Base-by-base conservation (phyloP, 2,888 invertebrate genomes). In the Balanococcus diminutus region DNA sequence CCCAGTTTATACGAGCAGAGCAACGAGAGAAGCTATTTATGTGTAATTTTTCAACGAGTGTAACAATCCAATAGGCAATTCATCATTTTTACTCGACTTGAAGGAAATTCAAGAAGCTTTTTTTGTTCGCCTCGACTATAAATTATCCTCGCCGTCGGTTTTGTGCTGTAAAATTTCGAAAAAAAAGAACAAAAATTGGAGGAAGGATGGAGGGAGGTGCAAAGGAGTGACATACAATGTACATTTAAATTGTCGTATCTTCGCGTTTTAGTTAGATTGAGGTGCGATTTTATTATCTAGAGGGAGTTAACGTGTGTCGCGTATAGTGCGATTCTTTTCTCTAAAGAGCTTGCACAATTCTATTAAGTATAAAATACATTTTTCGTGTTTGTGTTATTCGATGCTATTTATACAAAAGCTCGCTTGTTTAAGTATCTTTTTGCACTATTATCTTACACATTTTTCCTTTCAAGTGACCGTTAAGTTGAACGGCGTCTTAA, bases 381-480 rank as follows among this genome's bases (percentile, higher is more conserved):
- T 67, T 67, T 67, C 61, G 22, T 28, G 28, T 28, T 67, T n/a
- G 56, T 67, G 61, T 22, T 67, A 67, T 28, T 67, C 28, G 61
- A 67, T 28, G 61, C 19, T 51, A 51, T 19, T n/a, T n/a, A 25
- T 67, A 67, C 22, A 19, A 46, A 28, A 28, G 61, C 25, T 67
- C 2, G 25, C 25, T 67, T 25, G 25, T 67, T 67, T 67, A 67
- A 67, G 61, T 28, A 67, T 67, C 61, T 11, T 14, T 67, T 67
- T 67, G 28, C 14, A 67, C 61, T 28, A 67, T 67, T 67, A 67
- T 67, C 61, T 67, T 67, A 67, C 61, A 67, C 61, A 67, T 67
- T 25, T 67, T 67, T 3, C 61, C 25, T 67, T 28, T 67, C 61
- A 28, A 67, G 61, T 67, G 61, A 67, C 61, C 61, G 25, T 67